Conservation (phyloP, 2,888 invertebrate genomes). For the Oscheius onirici region DNA sequence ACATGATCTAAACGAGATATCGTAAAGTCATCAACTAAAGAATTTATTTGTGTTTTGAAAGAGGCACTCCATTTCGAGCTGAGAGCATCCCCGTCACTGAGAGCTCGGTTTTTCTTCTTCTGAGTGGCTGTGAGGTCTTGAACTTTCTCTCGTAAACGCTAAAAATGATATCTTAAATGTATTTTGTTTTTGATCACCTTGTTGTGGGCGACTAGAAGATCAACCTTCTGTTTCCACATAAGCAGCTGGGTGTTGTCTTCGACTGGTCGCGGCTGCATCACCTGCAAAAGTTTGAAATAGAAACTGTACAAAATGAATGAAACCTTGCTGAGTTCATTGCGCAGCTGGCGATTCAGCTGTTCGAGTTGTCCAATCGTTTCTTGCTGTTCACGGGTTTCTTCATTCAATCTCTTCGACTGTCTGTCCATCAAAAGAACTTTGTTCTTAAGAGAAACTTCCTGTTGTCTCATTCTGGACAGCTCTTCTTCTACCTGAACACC, state of each 20-base stretch:
- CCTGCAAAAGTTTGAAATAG: slow-evolving; percentile 27
- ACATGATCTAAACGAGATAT: slow-evolving; percentile 35
- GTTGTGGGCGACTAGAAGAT: slow-evolving; percentile 58
- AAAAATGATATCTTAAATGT: too few species aligned
- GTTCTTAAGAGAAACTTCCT: slow-evolving; percentile 52
- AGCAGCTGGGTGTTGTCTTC: slow-evolving; percentile 50
- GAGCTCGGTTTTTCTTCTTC: slow-evolving; percentile 34
- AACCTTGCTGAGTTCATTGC: slow-evolving; percentile 50
- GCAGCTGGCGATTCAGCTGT: slow-evolving; percentile 52
- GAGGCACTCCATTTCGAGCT: slow-evolving; percentile 52
- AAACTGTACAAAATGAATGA: neutral
- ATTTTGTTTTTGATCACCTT: too few species aligned
- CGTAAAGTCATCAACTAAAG: neutral
- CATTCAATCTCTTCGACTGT: slow-evolving; percentile 52
- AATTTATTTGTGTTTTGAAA: slow-evolving; percentile 49
- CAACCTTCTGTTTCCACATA: slow-evolving; percentile 60
- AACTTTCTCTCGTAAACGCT: slow-evolving; percentile 56
- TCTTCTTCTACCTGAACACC: slow-evolving; percentile 50
- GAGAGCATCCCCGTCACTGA: slow-evolving; percentile 37
- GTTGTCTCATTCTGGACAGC: slow-evolving; percentile 50
- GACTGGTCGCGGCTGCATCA: slow-evolving; percentile 48
- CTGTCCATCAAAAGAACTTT: slow-evolving; percentile 54
- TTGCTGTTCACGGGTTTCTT: slow-evolving; percentile 50
- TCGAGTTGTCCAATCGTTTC: slow-evolving; percentile 50
- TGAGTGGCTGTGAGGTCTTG: slow-evolving; percentile 37